Conservation (phyloP, 2,888 invertebrate species). For the Arrhopalites spinosus region DNA sequence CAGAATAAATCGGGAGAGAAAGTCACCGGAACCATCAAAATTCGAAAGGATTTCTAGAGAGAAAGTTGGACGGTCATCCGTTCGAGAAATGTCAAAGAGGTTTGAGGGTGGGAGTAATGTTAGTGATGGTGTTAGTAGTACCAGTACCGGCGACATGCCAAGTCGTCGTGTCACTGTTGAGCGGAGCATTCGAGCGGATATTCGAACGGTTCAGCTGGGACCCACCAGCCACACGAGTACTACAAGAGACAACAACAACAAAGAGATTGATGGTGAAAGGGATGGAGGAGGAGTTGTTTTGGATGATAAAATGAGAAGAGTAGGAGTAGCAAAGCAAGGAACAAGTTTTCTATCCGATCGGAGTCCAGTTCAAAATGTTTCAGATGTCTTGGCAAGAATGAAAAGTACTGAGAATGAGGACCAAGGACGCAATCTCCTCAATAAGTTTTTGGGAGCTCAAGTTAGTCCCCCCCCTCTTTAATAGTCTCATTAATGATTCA, state of each 20-base stretch:
- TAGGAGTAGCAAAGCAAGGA: slow-evolving; percentile 9
- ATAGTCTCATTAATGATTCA: slow-evolving; percentile 23
- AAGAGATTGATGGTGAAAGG: neutral
- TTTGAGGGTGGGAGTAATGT: slow-evolving; percentile 42
- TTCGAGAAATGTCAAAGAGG: slow-evolving; percentile 53
- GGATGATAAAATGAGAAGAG: neutral
- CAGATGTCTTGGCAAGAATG: slow-evolving; percentile 78
- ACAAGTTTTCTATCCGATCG: slow-evolving; percentile 73
- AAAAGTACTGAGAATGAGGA: slow-evolving; percentile 71
- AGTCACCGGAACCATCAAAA: slow-evolving; percentile 17
- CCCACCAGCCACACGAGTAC: neutral
- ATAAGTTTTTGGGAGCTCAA: slow-evolving; percentile 82
- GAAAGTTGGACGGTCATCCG: slow-evolving; percentile 54
- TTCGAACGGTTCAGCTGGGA: neutral
- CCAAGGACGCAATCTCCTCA: slow-evolving; percentile 69
- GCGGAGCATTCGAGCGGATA: neutral
- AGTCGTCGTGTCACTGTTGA: slow-evolving; percentile 17
- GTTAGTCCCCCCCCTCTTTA: slow-evolving; percentile 60
- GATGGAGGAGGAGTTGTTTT: too few species aligned
- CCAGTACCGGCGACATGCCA: neutral
- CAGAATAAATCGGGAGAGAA: neutral
- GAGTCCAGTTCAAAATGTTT: slow-evolving; percentile 73
- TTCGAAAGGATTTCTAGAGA: slow-evolving; percentile 46
- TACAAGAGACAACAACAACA: neutral
- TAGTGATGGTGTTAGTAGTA: neutral